Conservation (phyloP, 35 echinoderm and acorn worm species). For the Strongylocentrotus purpuratus region DNA sequence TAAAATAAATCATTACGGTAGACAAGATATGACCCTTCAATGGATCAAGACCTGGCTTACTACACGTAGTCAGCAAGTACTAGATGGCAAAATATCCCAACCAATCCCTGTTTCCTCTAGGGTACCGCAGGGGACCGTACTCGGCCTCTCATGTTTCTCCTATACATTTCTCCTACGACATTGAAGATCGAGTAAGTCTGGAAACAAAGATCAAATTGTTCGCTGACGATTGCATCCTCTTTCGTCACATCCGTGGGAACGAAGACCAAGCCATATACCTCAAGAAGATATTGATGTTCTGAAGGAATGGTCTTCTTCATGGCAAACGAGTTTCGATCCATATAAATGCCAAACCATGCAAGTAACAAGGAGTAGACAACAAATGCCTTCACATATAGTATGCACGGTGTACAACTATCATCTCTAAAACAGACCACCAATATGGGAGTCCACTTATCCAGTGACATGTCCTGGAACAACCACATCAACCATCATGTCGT, state of each 20-base stretch:
- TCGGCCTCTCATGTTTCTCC: slow-evolving; percentile 25
- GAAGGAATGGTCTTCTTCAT: slow-evolving; percentile 46
- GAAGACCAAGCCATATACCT: slow-evolving; percentile 15
- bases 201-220: slow-evolving; percentile 70
- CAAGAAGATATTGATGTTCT: slow-evolving; percentile 54
- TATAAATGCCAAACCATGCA: slow-evolving; percentile 60
- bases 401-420: too few relatives aligned
- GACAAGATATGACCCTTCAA: background rate
- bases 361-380: slow-evolving; percentile 41
- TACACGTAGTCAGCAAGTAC: slow-evolving; percentile 38
- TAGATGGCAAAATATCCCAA: too few relatives aligned
- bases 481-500: too few relatives aligned
- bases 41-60: slow-evolving; percentile 52
- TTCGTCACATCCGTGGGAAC: slow-evolving; percentile 52
- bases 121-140: slow-evolving; percentile 4
- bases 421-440: too few relatives aligned
- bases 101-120: too few relatives aligned
- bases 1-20: slow-evolving; percentile 53
- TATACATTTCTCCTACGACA: slow-evolving; percentile 61
- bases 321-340: slow-evolving; percentile 71
- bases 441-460: too few relatives aligned
- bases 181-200: slow-evolving; percentile 31
- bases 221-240: slow-evolving; percentile 84
- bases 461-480: too few relatives aligned
- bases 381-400: slow-evolving; percentile 35